These are phyloP conservation scores for Porites rus DNA, from an alignment of 92 coral and sea anemone species.

Conservation along the genomic window DNA sequence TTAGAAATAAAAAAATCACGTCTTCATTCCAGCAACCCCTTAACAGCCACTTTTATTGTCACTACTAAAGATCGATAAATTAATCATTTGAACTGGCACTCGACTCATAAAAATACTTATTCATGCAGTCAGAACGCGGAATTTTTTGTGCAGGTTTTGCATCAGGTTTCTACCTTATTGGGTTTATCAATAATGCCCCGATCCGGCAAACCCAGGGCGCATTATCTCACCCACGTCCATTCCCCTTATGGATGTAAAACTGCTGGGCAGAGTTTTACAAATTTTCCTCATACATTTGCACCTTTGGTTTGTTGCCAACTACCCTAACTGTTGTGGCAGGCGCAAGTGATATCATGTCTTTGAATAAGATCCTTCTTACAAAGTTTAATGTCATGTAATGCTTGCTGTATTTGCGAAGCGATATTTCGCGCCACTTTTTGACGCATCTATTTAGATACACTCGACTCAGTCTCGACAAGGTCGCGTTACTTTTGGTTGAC, in stretches of 20 bases:
- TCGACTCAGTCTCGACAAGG: neutral
- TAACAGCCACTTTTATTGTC: neutral
- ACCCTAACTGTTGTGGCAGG: no score
- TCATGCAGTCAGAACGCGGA: neutral
- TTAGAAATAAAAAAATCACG: neutral
- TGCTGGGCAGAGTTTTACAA: no score
- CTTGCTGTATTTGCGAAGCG: neutral
- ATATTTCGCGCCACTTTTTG: slow-evolving; percentile 4
- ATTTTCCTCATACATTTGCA: no score
- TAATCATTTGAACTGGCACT: neutral
- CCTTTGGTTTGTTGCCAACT: no score
- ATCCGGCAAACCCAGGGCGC: no score
- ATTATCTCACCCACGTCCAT: no score
- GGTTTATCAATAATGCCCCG: no score
- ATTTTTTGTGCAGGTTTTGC: neutral
- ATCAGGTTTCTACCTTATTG: no score
- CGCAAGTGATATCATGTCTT: neutral
- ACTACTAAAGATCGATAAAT: neutral
- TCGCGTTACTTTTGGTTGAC: slow-evolving; percentile 34
- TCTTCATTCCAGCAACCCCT: neutral
- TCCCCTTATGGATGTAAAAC: no score
- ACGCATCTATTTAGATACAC: neutral
- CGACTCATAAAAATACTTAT: neutral
- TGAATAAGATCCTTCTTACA: neutral
- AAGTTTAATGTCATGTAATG: neutral